Evolutionary conservation across 2,888 invertebrate genomes (phyloP).

Genomic region (Cecidostiba fungosa): DNA sequence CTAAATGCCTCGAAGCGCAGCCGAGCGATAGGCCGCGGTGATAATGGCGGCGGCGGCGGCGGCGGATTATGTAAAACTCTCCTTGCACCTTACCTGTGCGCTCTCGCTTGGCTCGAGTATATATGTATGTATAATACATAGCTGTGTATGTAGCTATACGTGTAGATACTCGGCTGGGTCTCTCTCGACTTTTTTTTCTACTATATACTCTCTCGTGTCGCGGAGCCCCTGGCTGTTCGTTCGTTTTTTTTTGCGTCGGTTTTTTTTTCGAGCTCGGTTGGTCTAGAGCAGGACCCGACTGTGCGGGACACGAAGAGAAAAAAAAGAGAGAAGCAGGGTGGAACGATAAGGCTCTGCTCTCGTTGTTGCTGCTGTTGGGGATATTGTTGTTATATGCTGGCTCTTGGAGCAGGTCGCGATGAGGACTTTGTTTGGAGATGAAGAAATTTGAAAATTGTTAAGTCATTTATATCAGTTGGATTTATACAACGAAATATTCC

Average conservation of each 20-base stretch:
- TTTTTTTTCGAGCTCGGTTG: not conserved
- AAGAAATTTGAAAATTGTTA: not conserved
- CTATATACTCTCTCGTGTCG: not conserved
- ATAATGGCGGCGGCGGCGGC: constrained; percentile 51
- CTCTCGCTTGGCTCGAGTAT: too few species aligned
- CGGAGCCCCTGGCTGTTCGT: not conserved
- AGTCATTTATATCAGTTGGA: not conserved
- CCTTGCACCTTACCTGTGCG: constrained; percentile 39
- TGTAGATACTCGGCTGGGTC: not conserved
- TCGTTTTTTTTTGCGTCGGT: not conserved
- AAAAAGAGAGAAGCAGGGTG: not conserved
- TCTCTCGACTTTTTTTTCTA: not conserved
- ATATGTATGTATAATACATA: not conserved
- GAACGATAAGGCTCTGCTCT: not conserved
- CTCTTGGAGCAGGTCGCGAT: too few species aligned
- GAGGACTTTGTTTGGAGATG: not conserved
- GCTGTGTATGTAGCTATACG: not conserved
- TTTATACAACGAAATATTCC: not conserved
- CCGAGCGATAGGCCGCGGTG: constrained; percentile 54
- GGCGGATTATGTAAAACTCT: constrained; percentile 61
- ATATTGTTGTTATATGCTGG: not conserved
- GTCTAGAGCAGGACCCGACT: not conserved
- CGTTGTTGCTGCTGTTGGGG: not conserved
- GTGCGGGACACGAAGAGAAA: not conserved
- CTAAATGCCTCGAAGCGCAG: constrained; percentile 53